A percentile compares a stretch with the other conserved stretches of the same genome.
Conservation (phyloP, 1,140 invertebrate genomes). For the Papilio dardanus region DNA sequence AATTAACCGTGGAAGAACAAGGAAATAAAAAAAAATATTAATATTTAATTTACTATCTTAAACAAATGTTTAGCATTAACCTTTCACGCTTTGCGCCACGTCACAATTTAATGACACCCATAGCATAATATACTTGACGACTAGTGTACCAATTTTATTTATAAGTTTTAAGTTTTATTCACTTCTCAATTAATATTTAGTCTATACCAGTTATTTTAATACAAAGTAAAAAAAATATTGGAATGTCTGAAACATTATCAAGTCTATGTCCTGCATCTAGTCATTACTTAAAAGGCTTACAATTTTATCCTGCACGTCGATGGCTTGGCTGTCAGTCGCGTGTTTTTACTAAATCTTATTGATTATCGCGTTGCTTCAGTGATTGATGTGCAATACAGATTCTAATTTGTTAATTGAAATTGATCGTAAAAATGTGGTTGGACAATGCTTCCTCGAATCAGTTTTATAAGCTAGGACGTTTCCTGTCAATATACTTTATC, state of each 20-base stretch:
- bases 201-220: too few species aligned
- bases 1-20: too few species aligned
- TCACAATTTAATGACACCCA: too few species aligned
- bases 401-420: conserved; percentile 9
- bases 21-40: too few species aligned
- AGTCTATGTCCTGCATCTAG: conserved; percentile 57
- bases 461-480: too few species aligned
- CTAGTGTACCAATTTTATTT: not conserved
- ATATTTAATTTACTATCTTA: too few species aligned
- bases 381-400: conserved; percentile 53
- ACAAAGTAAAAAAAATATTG: too few species aligned
- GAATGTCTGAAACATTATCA: conserved; percentile 40
- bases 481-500: too few species aligned
- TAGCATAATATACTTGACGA: too few species aligned
- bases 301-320: conserved; percentile 66
- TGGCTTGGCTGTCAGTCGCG: conserved; percentile 45
- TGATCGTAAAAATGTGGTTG: not conserved
- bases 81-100: too few species aligned
- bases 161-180: not conserved
- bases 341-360: conserved; percentile 62
- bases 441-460: not conserved
- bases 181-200: too few species aligned
- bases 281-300: conserved; percentile 81
- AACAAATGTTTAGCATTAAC: too few species aligned
- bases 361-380: conserved; percentile 52